Conservation (phyloP, 2,888 invertebrate species). For the Holacanthella duospinosa region DNA sequence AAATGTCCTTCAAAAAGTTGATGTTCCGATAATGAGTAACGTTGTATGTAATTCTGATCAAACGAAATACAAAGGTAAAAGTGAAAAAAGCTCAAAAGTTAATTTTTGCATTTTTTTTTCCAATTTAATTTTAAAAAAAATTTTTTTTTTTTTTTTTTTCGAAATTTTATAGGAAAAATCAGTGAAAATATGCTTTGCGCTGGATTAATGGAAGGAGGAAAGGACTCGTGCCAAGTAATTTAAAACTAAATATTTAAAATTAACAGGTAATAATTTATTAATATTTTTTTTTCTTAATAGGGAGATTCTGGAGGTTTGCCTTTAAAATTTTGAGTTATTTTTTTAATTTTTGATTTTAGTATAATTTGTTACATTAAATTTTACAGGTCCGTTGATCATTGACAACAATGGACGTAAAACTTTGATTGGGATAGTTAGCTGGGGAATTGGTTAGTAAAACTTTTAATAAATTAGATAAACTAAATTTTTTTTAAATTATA, state of each 20-base stretch:
- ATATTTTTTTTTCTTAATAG: background rate
- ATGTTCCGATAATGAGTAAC: slow-evolving; percentile 32
- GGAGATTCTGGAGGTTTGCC: slow-evolving; percentile 9
- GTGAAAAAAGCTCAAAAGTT: too few relatives aligned
- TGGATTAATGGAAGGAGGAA: background rate
- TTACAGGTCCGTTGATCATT: slow-evolving; percentile 7
- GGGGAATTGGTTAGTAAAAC: background rate
- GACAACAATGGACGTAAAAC: slow-evolving; percentile 6
- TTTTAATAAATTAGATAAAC: background rate
- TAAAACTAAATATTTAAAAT: background rate
- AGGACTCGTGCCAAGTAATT: slow-evolving; percentile 8
- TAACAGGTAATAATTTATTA: background rate
- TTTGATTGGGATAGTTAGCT: slow-evolving; percentile 6
- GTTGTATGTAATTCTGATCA: slow-evolving; percentile 21
- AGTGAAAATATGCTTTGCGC: slow-evolving; percentile 11
- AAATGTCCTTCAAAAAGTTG: slow-evolving; percentile 24
- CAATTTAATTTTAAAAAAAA: too few relatives aligned
- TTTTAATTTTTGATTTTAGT: background rate
- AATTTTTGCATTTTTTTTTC: too few relatives aligned
- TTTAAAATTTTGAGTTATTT: background rate
- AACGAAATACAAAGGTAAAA: slow-evolving; percentile 23
- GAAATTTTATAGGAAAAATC: slow-evolving; percentile 5
- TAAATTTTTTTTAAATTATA: background rate
- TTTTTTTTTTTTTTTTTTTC: slow-evolving; percentile 1
- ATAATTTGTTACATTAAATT: background rate